Evolutionary conservation across 2,113 vertebrate species (phyloP), one percentile per base, ranked within the genome.

Genomic region (Puffinus mauretanicus): DNA sequence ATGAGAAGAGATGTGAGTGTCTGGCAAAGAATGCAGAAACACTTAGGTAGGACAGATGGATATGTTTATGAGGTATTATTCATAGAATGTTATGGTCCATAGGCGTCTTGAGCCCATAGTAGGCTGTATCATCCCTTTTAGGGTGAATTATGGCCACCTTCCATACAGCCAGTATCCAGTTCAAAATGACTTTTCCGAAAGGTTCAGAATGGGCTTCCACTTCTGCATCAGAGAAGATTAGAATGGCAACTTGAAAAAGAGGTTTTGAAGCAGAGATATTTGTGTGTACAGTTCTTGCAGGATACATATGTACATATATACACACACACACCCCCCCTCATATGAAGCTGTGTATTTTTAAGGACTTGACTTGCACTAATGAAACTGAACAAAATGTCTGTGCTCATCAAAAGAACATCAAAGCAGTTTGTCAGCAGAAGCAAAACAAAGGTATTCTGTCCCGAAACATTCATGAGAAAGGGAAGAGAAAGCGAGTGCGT

Each of bases 161-260:
- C 52, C 26, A 15, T 21, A 36, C 8, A 13, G 8, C 13, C 38
- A 75, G 2, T 2, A 83, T 47, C 7, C 13, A n/a, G 13, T 26
- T 71, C 20, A 83, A 47, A 94, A 81, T 36, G 0, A 16, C 16
- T 70, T 86, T 54, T 58, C 38, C 17, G 29, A 57, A 72, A 36
- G 1, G 4, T 61, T 82, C 30, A n/a, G 18, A 49, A 61, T 1
- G 0, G 2, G 1, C 22, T 75, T 88, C 46, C 13, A n/a, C 18
- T 70, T 57, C 22, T n/a, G 8, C 5, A 40, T 55, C 6, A 67
- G 21, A 54, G 57, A 79, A 51, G 3, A 57, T 26, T 9, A 71
- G 21, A 95, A 88, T 10, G 10, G 8, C 16, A 88, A 19, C 32
- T 42, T 73, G 22, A 46, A 85, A 82, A 85, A 66, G 3, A 40